Evolutionary conservation across 2,888 invertebrate genomes (phyloP), one percentile per base, ranked within the genome.

Genomic region (Creontiades dilutus): DNA sequence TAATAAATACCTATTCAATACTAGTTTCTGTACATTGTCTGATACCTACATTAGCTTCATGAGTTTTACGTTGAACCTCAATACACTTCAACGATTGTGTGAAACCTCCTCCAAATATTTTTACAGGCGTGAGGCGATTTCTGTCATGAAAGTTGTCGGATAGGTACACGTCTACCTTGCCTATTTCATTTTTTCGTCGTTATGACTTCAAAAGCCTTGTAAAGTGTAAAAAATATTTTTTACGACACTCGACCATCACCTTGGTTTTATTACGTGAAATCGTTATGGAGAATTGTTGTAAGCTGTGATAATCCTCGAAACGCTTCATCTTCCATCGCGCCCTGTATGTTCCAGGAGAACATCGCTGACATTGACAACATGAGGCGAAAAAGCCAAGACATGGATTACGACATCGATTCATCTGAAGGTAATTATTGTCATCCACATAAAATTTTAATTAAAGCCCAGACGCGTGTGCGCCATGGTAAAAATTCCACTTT

Each of bases 301-400:
- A 52, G 11, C 52, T 11, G 11, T 16, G 52, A 2, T 1, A 52
- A 52, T 52, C 16, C 16, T 57, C n/a, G 16, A 57, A n/a, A 1
- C 57, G 57, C 14, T 16, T 14, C 52, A 37, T 37, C 7, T 52
- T 61, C 16, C 19, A n/a, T 61, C 19, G n/a, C 9, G 2, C 0
- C 61, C 19, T 61, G 3, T 16, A 37, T 61, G 61, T 68, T 68
- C 23, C 68, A 68, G 78, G 78, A 46, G 4, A 14, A 3, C 13
- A 12, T 13, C 14, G 0, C 16, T 16, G 16, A 14, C 46, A 46
- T 28, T 46, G 61, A 28, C 61, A 61, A 85, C 57, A 85, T 61
- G 85, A 61, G 85, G 37, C 57, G 85, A n/a, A 85, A 85, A 85
- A 85, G 85, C 46, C 28, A 57, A 27, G 85, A 85, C 14, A 28